Base-by-base conservation (phyloP, 1,140 invertebrate genomes). In the Camponotus floridanus region DNA sequence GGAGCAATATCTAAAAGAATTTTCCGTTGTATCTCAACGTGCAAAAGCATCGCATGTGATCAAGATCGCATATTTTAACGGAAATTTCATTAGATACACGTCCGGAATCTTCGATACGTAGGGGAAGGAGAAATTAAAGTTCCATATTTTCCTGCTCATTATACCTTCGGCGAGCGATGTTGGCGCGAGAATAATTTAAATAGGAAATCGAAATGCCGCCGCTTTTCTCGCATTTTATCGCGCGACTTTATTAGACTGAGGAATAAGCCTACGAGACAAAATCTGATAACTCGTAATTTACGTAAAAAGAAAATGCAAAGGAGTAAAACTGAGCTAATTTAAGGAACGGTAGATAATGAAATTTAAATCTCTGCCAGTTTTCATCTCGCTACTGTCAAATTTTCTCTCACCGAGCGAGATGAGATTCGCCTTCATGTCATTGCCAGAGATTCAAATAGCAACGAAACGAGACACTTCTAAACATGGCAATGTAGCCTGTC, bases 371-470 rank as follows among this genome's bases (percentile, higher is more conserved):
- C 45, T 55, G 64, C 64, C n/a, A n/a, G 33, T 55, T 68, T 57
- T 68, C 62, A 79, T 80, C 42, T 57, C 31, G 42, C 45, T 55
- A n/a, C 76, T 80, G 76, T 80, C 76, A 39, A 70, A 80, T 80
- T 68, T 79, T 33, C 51, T 80, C 33, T 57, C n/a, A 9, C 31
- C n/a, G 15, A 31, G n/a, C n/a, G 33, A 80, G 15, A 80, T 80
- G 64, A 80, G 33, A 80, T 79, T 85, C 91, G n/a, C 42, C 59
- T 18, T 84, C 90, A 84, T 94, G 92, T 73, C 94, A 92, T 13
- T 94, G 89, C 61, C 93, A 92, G 39, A 94, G 31, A 70, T 67
- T 55, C 62, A 70, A 80, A 68, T 55, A 80, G 33, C 15, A 39
- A 21, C 15, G 31, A 68, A 15, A n/a, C 45, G 21, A 79, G 15